These are phyloP conservation scores for Peromyscus maniculatus DNA, from an alignment of 2,113 vertebrate genomes.

Conservation along the genomic window DNA sequence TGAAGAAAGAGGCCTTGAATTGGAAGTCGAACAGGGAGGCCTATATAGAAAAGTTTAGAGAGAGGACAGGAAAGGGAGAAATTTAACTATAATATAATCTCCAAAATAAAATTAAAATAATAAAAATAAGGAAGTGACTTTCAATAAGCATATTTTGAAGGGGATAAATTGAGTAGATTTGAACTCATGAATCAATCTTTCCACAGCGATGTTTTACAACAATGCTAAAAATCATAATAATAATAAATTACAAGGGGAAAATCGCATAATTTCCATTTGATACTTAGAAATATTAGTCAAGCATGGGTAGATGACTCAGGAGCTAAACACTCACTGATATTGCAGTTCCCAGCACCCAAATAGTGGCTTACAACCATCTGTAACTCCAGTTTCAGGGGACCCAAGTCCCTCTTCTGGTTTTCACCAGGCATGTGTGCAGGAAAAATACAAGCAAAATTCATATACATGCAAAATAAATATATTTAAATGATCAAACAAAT, in stretches of 20 bases:
- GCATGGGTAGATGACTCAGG: neutral
- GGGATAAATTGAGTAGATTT: neutral
- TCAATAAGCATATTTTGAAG: neutral
- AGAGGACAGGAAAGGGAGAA: neutral
- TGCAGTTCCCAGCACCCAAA: neutral
- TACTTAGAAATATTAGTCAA: neutral
- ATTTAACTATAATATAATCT: neutral
- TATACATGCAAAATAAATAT: neutral
- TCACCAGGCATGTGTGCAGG: neutral
- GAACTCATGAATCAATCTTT: neutral
- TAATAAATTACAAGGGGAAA: neutral
- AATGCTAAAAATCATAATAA: neutral
- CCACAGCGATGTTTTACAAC: neutral
- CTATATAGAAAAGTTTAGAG: neutral
- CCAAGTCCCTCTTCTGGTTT: neutral
- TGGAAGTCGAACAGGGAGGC: neutral
- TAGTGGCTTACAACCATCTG: neutral
- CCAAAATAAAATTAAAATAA: neutral
- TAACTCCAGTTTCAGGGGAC: too few relatives aligned
- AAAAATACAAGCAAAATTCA: neutral
- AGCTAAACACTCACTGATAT: neutral
- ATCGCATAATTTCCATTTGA: neutral
- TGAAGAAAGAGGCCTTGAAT: neutral
- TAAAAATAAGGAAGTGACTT: neutral
- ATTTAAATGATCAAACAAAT: neutral